Percentiles rank a stretch among this genome's conserved stretches.
Evolutionary conservation across 2,888 invertebrate species (phyloP).

Genomic region (Aphrophora alni): DNA sequence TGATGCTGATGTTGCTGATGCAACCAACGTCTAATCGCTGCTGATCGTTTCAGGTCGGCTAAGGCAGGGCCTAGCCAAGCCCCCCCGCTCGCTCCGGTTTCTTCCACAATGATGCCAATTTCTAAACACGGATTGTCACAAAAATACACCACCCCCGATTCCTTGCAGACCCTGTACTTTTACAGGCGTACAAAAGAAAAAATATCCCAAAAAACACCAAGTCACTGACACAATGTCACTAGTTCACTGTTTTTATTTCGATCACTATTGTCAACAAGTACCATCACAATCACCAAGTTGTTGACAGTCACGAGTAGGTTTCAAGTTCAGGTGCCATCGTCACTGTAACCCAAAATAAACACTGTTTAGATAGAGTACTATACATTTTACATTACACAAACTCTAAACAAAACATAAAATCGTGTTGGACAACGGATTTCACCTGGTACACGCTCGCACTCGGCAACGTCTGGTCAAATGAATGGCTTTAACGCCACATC

Average conservation of each 20-base stretch:
- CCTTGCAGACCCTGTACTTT: too few species aligned
- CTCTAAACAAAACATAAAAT: too few species aligned
- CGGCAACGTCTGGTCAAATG: conserved; percentile 3
- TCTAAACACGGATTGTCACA: not conserved
- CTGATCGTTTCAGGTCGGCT: conserved; percentile 42
- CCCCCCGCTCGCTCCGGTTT: conserved; percentile 32
- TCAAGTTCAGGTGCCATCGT: not conserved
- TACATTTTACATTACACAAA: not conserved
- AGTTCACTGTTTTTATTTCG: too few species aligned
- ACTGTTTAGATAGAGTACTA: not conserved
- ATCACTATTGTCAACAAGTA: not conserved
- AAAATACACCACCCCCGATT: not conserved
- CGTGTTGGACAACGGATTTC: not conserved
- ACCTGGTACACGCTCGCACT: not conserved
- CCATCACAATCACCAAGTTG: conserved; percentile 11
- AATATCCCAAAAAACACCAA: not conserved
- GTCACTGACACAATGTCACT: not conserved
- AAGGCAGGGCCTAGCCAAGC: conserved; percentile 42
- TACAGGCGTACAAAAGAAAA: too few species aligned
- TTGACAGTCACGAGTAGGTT: too few species aligned
- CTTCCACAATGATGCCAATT: conserved; percentile 41
- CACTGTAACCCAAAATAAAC: not conserved
- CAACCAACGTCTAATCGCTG: conserved; percentile 42
- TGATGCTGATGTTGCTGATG: conserved; percentile 38
- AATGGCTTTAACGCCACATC: conserved; percentile 46